Percentiles rank a stretch among this genome's conserved stretches.
These are phyloP conservation scores for Pollimyrus isidori DNA, from an alignment of 2,113 vertebrate genomes.

Conservation along the genomic window DNA sequence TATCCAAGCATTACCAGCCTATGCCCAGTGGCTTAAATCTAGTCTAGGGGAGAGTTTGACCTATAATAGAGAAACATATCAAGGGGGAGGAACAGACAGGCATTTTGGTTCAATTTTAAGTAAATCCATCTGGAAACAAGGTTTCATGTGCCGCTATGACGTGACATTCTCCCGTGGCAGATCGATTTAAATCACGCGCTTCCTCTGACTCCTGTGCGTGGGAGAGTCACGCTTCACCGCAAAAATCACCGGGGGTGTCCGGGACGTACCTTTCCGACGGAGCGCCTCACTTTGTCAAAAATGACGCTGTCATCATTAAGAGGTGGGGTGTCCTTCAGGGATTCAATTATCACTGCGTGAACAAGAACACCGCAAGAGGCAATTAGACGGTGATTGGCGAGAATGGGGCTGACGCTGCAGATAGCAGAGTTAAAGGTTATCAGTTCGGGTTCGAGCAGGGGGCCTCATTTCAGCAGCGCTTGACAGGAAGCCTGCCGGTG, in stretches of 20 bases:
- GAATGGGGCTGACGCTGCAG: accelerated
- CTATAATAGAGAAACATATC: neutral
- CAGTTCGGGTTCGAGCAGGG: neutral
- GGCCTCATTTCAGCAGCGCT: neutral
- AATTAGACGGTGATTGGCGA: neutral
- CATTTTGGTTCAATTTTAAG: neutral
- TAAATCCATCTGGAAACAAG: neutral
- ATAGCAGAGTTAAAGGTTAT: neutral
- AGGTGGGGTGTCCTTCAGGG: constrained; percentile 68
- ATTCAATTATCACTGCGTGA: constrained; percentile 78
- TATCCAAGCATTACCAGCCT: neutral
- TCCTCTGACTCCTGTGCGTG: neutral
- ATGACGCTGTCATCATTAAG: constrained; percentile 82
- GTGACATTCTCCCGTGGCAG: neutral
- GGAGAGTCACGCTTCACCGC: neutral
- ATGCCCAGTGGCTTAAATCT: neutral
- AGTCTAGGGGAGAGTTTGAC: neutral
- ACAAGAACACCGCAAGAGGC: neutral
- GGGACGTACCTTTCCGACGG: constrained; percentile 73
- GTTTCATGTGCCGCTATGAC: neutral
- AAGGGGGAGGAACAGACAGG: neutral
- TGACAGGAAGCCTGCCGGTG: neutral
- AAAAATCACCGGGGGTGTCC: neutral
- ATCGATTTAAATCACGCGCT: neutral
- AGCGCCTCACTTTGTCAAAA: constrained; percentile 68